These are phyloP conservation scores for Colletes collaris DNA, from an alignment of 2,888 invertebrate genomes.

Conservation along the genomic window DNA sequence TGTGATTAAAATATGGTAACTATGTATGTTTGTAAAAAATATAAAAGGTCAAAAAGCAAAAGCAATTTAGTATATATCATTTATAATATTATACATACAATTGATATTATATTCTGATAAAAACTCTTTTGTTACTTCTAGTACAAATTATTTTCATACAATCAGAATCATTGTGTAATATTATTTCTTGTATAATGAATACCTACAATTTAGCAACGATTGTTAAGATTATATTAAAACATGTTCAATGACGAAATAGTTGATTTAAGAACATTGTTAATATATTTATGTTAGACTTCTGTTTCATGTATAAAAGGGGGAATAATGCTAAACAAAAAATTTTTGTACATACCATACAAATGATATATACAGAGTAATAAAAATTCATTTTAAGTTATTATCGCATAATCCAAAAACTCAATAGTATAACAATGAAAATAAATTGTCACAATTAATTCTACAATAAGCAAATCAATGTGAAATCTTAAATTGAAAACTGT, in stretches of 20 bases:
- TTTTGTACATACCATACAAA: slow-evolving; percentile 21
- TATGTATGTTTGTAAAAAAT: slow-evolving; percentile 23
- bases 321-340: slow-evolving; percentile 16
- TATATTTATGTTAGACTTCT: slow-evolving; percentile 32
- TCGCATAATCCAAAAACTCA: background rate
- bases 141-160: slow-evolving; percentile 42
- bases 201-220: slow-evolving; percentile 9
- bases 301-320: slow-evolving; percentile 11
- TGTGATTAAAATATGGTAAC: slow-evolving; percentile 13
- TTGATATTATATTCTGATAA: slow-evolving; percentile 2
- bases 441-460: slow-evolving; percentile 1
- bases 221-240: slow-evolving; percentile 54
- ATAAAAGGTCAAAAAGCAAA: slow-evolving; percentile 15
- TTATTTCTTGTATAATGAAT: slow-evolving; percentile 42
- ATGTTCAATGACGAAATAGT: slow-evolving; percentile 44
- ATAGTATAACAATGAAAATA: background rate
- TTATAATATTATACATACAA: slow-evolving; percentile 11
- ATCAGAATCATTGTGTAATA: slow-evolving; percentile 32
- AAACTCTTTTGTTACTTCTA: slow-evolving; percentile 16
- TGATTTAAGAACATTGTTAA: slow-evolving; percentile 27
- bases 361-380: background rate
- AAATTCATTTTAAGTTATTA: slow-evolving; percentile 10
- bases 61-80: slow-evolving; percentile 15
- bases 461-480: background rate
- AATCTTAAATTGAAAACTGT: background rate